Evolutionary conservation across 2,797 vertebrate species (phyloP).

Genomic region (Rhynchonycteris naso): DNA sequence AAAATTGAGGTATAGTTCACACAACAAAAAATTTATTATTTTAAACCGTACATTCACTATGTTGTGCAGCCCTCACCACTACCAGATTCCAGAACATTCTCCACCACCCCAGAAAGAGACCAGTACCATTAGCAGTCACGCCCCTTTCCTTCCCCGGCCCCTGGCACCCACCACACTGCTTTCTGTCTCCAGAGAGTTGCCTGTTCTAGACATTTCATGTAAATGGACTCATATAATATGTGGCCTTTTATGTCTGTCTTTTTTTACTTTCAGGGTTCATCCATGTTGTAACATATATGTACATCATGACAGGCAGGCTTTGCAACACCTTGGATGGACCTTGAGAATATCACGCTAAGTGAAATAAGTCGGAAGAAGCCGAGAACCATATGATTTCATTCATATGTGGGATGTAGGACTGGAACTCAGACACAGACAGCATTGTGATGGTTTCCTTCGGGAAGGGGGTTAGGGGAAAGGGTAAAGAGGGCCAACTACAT

Average conservation of each 20-base stretch:
- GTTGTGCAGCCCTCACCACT: neutral
- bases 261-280: neutral
- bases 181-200: neutral
- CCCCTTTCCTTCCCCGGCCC: neutral
- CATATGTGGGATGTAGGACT: too few relatives aligned
- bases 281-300: accelerated
- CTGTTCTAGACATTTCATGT: accelerated
- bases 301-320: too few relatives aligned
- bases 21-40: neutral
- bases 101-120: neutral
- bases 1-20: neutral
- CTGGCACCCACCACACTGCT: neutral
- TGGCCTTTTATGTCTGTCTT: neutral
- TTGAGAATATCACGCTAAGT: too few relatives aligned
- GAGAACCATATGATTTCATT: too few relatives aligned
- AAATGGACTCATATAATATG: accelerated
- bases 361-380: too few relatives aligned
- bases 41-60: neutral
- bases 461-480: too few relatives aligned
- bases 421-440: too few relatives aligned
- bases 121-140: neutral
- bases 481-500: too few relatives aligned
- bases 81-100: neutral
- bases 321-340: too few relatives aligned
- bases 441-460: too few relatives aligned